Evolutionary conservation across 2,888 invertebrate genomes (phyloP), one percentile per base, ranked within the genome.

Genomic region (Lapara coniferarum): DNA sequence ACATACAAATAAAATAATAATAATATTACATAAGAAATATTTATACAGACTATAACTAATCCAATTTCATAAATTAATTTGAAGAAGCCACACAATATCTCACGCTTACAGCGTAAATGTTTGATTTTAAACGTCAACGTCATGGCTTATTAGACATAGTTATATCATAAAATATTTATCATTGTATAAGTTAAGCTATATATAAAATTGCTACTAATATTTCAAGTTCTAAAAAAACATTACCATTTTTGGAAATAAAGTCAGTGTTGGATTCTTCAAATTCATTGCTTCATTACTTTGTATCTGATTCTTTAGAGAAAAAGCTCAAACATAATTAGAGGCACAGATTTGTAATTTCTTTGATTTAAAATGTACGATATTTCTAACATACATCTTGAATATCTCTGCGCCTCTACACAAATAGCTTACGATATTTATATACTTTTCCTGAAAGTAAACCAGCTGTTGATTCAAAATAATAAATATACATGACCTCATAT

Each of bases 1-100:
- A 76, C 70, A 75, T 71, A 77, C 71, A 66, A 74, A 75, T 73
- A 76, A 16, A 58, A 51, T 68, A 72, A 73, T 66, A 13, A 51
- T 56, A 66, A 46, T 10, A 69, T 12, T 25, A 52, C 63, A 16
- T 73, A 75, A 71, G 67, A 59, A 63, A 71, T 66, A 69, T 67
- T 71, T 73, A 66, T 58, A 74, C 71, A 70, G 70, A 66, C 63
- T 75, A 69, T 72, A 69, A 69, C 66, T 81, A 84, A 85, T 83
- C 81, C 76, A 78, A 83, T 85, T 83, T 73, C 30, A 75, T 66
- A 70, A 69, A 70, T 75, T 77, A 84, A 83, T 84, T 83, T 84
- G 84, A 83, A 80, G 83, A 86, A 86, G 82, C 83, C 85, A 75
- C 76, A 73, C 53, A 57, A 63, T 13, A 46, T 49, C 19, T 25